phyloP scores from a whole-genome alignment of 2,888 invertebrate genomes.

The Drosophila crucigera region DNA sequence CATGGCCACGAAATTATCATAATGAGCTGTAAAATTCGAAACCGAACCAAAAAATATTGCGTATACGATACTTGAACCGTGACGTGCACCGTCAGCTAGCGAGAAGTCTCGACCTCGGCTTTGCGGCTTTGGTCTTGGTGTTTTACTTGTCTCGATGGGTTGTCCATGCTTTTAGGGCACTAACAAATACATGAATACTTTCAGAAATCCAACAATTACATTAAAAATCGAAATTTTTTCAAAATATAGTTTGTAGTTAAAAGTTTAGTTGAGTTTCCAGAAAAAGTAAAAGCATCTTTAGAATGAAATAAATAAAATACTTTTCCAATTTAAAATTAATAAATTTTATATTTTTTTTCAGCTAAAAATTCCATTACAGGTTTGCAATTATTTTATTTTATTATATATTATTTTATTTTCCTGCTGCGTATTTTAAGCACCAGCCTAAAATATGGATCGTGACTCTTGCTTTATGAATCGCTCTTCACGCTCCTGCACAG shows the following conservation, averaged over 20 bases:
- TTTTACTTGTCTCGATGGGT: not conserved
- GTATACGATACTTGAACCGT: conserved; percentile 52
- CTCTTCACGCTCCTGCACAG: conserved; percentile 5
- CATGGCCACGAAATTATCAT: conserved; percentile 67
- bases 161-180: not conserved
- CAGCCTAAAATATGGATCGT: conserved; percentile 12
- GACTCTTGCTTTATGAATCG: conserved; percentile 8
- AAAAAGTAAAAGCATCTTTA: not conserved
- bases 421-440: conserved; percentile 1
- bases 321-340: not conserved
- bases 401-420: not conserved
- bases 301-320: not conserved
- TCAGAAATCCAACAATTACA: not conserved
- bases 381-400: too few relatives aligned
- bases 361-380: not conserved
- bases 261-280: not conserved
- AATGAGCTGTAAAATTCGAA: conserved; percentile 57
- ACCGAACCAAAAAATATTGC: conserved; percentile 42
- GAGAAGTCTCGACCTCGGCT: conserved; percentile 33
- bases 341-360: not conserved
- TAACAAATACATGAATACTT: not conserved
- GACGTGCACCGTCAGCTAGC: conserved; percentile 47
- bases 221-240: not conserved
- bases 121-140: conserved; percentile 20
- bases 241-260: not conserved